phyloP scores from a whole-genome alignment of 2,888 invertebrate genomes.

The Halictus quadricinctus region DNA sequence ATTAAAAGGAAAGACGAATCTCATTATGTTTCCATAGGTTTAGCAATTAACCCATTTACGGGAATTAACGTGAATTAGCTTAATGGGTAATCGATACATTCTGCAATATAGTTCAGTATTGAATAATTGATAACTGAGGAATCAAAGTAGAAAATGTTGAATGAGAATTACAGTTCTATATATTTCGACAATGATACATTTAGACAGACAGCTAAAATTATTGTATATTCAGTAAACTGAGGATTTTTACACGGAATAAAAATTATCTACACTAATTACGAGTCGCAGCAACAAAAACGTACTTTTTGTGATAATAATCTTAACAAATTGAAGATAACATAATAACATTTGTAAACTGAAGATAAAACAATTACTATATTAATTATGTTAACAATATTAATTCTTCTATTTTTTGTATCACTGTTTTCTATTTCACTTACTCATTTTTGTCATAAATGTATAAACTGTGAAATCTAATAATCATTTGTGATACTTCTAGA shows the following conservation, averaged over 20 bases:
- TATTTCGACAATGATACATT: neutral
- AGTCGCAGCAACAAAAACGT: neutral
- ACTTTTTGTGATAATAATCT: neutral
- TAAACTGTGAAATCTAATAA: neutral
- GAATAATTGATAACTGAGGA: neutral
- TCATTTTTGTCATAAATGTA: neutral
- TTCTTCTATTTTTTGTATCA: neutral
- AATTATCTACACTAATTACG: neutral
- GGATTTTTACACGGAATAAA: neutral
- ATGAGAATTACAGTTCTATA: neutral
- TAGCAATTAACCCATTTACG: neutral
- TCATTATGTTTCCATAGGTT: neutral
- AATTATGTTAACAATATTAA: neutral
- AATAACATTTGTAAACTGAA: neutral
- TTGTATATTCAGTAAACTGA: neutral
- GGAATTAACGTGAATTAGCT: neutral
- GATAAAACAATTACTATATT: neutral
- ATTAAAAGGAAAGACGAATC: neutral
- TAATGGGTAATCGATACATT: neutral
- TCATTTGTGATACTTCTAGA: neutral
- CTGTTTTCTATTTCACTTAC: neutral
- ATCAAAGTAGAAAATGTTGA: neutral
- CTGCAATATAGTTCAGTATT: neutral
- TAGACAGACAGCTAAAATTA: neutral
- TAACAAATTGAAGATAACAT: no score